Evolutionary conservation across 2,113 vertebrate genomes (phyloP).

Genomic region (Nematolebias whitei): DNA sequence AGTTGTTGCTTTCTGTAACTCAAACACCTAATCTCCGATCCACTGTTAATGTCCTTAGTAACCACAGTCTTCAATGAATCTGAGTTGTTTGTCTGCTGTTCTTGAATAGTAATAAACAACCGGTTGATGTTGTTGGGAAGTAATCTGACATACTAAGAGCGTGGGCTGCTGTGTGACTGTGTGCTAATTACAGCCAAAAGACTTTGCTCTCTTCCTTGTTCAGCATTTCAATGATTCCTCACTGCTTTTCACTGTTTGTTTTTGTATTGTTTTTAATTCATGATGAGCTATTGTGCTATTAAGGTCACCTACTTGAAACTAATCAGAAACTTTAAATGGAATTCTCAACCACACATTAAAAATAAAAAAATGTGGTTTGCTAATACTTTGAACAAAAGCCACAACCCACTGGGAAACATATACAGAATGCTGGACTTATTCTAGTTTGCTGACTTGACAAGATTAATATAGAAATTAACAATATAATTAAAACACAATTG

Average conservation of each 20-base stretch:
- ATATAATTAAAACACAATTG: background rate
- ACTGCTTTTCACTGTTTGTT: conserved; percentile 32
- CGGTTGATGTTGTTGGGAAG: conserved; percentile 20
- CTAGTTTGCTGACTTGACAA: background rate
- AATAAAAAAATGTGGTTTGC: background rate
- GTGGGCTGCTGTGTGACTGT: conserved; percentile 56
- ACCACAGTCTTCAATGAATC: conserved; percentile 2
- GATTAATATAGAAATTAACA: background rate
- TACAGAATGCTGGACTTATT: background rate
- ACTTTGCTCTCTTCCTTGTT: conserved; percentile 31
- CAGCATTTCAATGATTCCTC: conserved; percentile 62
- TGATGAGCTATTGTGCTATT: conserved; percentile 43
- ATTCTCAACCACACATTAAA: background rate
- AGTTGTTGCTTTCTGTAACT: conserved; percentile 24
- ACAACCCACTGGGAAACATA: background rate
- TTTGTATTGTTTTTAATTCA: conserved; percentile 46
- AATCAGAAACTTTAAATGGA: conserved; percentile 53
- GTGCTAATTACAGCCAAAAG: conserved; percentile 64
- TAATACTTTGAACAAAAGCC: background rate
- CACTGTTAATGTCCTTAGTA: conserved; percentile 2
- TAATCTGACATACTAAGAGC: conserved; percentile 33
- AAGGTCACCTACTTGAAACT: conserved; percentile 35
- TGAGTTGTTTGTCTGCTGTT: conserved; percentile 22
- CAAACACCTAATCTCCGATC: conserved; percentile 22
- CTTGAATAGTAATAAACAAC: conserved; percentile 40